Evolutionary conservation across 2,113 vertebrate genomes (phyloP).

Genomic region (Electrona antarctica): DNA sequence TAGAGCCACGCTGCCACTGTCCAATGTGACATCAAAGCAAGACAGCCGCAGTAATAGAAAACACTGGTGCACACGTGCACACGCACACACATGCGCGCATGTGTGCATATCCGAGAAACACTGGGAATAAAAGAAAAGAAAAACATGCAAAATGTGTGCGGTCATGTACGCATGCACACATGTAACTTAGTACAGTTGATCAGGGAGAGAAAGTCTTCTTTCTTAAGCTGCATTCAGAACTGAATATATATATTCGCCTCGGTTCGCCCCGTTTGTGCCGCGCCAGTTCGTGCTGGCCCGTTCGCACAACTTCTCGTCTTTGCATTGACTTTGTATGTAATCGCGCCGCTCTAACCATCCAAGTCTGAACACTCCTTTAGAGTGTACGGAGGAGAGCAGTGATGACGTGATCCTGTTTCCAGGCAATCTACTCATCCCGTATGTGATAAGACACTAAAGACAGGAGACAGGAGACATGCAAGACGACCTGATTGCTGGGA

Average conservation of each 20-base stretch:
- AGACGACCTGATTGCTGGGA: background rate
- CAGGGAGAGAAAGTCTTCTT: too few relatives aligned
- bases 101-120: too few relatives aligned
- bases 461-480: too few relatives aligned
- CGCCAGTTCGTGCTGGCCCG: too few relatives aligned
- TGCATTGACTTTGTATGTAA: too few relatives aligned
- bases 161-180: background rate
- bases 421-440: background rate
- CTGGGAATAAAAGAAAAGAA: too few relatives aligned
- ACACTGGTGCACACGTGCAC: background rate
- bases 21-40: conserved; percentile 30
- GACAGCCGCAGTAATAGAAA: background rate
- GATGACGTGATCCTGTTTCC: background rate
- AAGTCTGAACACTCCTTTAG: background rate
- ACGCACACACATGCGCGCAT: too few relatives aligned
- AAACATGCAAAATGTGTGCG: background rate
- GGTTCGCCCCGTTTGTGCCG: too few relatives aligned
- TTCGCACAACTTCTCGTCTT: too few relatives aligned
- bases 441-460: background rate
- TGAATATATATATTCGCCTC: too few relatives aligned
- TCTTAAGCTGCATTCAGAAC: too few relatives aligned
- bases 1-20: conserved; percentile 16
- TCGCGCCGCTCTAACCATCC: too few relatives aligned
- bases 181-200: background rate
- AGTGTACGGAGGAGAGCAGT: background rate